Conservation (phyloP, 2,888 invertebrate genomes). For the Herminia tarsipennalis region DNA sequence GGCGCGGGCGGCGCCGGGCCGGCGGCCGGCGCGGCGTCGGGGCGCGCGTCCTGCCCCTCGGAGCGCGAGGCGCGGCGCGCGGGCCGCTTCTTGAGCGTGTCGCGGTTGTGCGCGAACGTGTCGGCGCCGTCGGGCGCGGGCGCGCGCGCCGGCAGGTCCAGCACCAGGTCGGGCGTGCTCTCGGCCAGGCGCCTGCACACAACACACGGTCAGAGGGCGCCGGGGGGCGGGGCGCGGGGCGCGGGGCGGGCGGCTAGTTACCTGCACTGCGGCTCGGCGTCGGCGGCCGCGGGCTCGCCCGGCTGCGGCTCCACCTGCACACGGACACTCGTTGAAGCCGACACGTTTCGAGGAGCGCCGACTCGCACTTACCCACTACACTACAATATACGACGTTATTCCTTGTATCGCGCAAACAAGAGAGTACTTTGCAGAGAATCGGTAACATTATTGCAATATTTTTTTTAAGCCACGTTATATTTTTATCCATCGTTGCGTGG, state of each 20-base stretch:
- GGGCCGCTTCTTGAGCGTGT: slow-evolving; percentile 69
- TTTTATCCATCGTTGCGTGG: no score
- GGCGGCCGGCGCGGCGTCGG: slow-evolving; percentile 13
- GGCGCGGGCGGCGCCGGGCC: slow-evolving; percentile 18
- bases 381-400: no score
- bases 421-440: no score
- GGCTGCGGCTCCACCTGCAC: slow-evolving; percentile 25
- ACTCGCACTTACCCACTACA: no score
- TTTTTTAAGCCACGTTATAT: no score
- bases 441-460: no score
- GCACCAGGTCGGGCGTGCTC: slow-evolving; percentile 91
- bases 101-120: slow-evolving; percentile 71
- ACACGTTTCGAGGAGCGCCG: no score
- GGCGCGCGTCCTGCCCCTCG: slow-evolving; percentile 22
- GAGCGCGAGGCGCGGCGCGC: slow-evolving; percentile 24
- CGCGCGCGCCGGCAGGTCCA: slow-evolving; percentile 90
- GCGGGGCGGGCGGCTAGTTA: slow-evolving; percentile 3
- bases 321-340: background rate
- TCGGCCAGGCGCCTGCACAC: slow-evolving; percentile 73
- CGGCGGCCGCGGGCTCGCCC: background rate
- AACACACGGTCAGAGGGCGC: slow-evolving; percentile 39
- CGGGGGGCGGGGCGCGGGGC: slow-evolving; percentile 66
- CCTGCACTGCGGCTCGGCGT: slow-evolving; percentile 16
- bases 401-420: no score
- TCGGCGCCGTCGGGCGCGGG: slow-evolving; percentile 60